Evolutionary conservation across 2,797 vertebrate species (phyloP).

Genomic region (Lindbergichthys nudifrons): DNA sequence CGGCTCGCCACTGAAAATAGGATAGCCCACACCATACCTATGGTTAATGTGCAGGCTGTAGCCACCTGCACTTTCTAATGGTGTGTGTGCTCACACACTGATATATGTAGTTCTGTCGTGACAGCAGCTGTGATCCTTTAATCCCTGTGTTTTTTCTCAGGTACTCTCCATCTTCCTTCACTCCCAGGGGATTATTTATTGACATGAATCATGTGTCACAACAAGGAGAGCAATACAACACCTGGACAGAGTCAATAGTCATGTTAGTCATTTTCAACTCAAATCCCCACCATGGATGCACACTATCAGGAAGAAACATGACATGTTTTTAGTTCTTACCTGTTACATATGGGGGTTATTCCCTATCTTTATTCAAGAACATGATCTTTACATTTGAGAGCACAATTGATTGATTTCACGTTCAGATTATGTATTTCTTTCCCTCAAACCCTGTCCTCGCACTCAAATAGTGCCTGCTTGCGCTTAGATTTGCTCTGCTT

Average conservation of each 20-base stretch:
- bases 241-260: slow-evolving; percentile 12
- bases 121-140: no score
- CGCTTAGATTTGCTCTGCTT: no score
- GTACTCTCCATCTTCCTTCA: no score
- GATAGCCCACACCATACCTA: not conserved
- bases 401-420: no score
- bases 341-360: not conserved
- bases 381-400: no score
- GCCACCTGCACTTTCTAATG: not conserved
- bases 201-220: not conserved
- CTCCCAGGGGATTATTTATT: not conserved
- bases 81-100: not conserved
- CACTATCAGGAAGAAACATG: not conserved
- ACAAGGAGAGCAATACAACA: not conserved
- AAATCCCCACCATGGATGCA: not conserved
- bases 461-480: no score
- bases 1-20: no score
- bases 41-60: not conserved
- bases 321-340: not conserved
- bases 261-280: not conserved
- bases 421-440: no score
- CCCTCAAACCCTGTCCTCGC: no score
- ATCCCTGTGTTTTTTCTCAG: no score
- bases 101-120: no score
- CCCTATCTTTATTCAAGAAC: no score